Evolutionary conservation across 2,888 invertebrate species (phyloP), one percentile per base, ranked within the genome.

Genomic region (Volucella inanis): DNA sequence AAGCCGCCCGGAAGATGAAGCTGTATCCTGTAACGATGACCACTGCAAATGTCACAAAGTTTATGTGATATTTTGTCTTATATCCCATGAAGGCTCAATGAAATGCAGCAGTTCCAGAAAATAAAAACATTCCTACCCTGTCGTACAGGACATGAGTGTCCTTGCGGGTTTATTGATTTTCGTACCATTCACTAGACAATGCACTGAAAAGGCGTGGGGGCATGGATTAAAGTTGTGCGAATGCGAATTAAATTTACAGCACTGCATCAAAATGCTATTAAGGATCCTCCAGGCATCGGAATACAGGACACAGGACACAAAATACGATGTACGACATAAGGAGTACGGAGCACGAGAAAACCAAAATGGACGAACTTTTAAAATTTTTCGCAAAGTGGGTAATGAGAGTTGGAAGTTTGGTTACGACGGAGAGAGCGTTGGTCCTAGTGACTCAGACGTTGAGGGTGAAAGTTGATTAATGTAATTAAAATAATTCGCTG

Each of bases 401-500:
- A 57, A 70, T 57, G 57, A 70, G 57, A 55, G 68, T 68, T 68
- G 43, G 18, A 55, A 55, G 14, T 45, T 31, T 55, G 38, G 45
- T 68, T 22, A 54, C 52, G 41, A 54, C 14, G 39, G 18, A 45
- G 38, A 9, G 12, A 6, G 47, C n/a, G 57, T 45, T 12, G 12
- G 47, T 39, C 12, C 18, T 49, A 31, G 65, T 65, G 75, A 64
- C 74, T 64, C 64, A 55, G 15, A n/a, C 3, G 11, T n/a, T 38
- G 45, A 18, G 8, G 11, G n/a, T 38, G 45, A 47, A 57, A 55
- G 65, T 75, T 75, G 75, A 75, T 75, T 67, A 67, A 67, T 75
- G 22, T 75, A 75, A 75, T 75, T 75, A 67, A 43, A 67, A 67
- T 75, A 67, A 55, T 75, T 67, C 43, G 65, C 54, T 43, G 75